Evolutionary conservation across 2,888 invertebrate species (phyloP), one percentile per base, ranked within the genome.

Genomic region (Crioceris asparagi): DNA sequence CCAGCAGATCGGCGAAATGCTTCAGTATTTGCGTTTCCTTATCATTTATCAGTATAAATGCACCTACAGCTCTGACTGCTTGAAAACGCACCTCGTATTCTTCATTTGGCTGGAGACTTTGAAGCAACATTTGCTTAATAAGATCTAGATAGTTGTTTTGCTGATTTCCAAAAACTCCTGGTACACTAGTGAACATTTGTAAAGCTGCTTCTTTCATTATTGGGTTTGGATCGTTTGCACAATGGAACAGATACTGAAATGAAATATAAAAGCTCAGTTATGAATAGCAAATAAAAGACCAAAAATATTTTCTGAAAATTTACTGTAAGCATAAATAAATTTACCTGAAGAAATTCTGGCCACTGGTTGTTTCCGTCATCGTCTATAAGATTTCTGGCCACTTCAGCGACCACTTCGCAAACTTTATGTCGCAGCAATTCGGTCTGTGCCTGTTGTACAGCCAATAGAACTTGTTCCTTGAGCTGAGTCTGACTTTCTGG

Each of bases 151-250:
- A 92, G 59, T 88, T 83, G 45, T 77, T 74, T 62, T 97, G 93
- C 58, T 91, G 86, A 62, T 90, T 91, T 25, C 97, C 98, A 72
- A 98, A 98, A 36, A 97, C 85, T 23, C 92, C 90, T 16, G 98
- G 97, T 21, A 96, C 92, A 52, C 88, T 79, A 47, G 91, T 84
- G 58, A 98, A 93, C 72, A 98, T 90, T 50, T 90, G 79, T 37
- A 98, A 77, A 26, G 94, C 93, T 49, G 88, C 83, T 64, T 96
- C 94, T 66, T 91, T 92, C 40, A 93, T 71, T 45, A 82, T 77
- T 17, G 85, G 72, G 55, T 83, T 79, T 31, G 81, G 75, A 27
- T 90, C 83, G 62, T 79, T 85, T 33, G 92, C 92, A 65, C 92
- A 92, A 61, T 91, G 87, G 66, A 96, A 97, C 57, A 98, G 73